Percentiles rank a stretch among this genome's conserved stretches.
These are phyloP conservation scores for Drosophila emarginata DNA, from an alignment of 2,888 invertebrate genomes.

Conservation along the genomic window DNA sequence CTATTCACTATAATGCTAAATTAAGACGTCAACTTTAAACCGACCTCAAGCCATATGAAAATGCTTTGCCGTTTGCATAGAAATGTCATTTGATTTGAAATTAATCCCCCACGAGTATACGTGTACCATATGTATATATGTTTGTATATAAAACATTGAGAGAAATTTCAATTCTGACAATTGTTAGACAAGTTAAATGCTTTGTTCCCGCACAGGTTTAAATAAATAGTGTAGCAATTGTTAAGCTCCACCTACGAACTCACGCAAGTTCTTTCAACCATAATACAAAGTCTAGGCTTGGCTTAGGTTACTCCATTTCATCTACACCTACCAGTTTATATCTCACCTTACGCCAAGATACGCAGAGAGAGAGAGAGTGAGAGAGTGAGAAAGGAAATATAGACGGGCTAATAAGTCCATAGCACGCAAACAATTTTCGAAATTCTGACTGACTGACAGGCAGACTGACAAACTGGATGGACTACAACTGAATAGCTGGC, in stretches of 20 bases:
- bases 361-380: background rate
- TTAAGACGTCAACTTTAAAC: background rate
- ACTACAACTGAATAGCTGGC: background rate
- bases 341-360: background rate
- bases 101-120: constrained; percentile 6
- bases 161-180: constrained; percentile 9
- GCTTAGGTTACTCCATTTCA: constrained; percentile 4
- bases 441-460: constrained; percentile 44
- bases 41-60: constrained; percentile 3
- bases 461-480: background rate
- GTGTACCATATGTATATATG: background rate
- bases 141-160: background rate
- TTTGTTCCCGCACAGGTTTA: constrained; percentile 4
- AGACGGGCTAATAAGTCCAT: constrained; percentile 58
- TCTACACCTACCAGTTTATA: background rate
- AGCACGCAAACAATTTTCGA: constrained; percentile 67
- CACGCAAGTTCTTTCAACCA: background rate
- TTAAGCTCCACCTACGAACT: constrained; percentile 5
- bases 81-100: background rate
- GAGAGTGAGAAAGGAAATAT: too few relatives aligned
- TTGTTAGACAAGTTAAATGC: constrained; percentile 5
- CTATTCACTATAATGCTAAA: background rate
- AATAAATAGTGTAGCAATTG: constrained; percentile 31
- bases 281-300: constrained; percentile 21
- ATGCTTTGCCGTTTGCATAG: background rate